Conservation (phyloP, 2,797 vertebrate species). For the Hydrocynus forskahlii region DNA sequence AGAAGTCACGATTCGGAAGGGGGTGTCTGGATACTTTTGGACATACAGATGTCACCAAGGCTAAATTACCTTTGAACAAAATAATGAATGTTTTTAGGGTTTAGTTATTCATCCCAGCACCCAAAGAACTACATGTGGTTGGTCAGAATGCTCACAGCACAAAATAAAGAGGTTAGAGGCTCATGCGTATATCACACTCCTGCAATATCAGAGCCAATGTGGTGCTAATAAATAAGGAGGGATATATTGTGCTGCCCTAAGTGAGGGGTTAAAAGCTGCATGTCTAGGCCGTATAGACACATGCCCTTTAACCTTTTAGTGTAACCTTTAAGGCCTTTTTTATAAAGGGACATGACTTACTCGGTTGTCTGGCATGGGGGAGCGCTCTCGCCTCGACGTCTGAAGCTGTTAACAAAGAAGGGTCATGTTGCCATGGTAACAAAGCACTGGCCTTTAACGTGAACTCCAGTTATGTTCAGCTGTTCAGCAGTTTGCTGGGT, state of each 20-base stretch:
- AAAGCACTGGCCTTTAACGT: neutral
- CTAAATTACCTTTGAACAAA: neutral
- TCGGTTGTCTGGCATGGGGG: conserved; percentile 61
- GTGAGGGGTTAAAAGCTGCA: neutral
- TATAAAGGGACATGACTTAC: conserved; percentile 50
- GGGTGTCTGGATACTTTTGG: neutral
- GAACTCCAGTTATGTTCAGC: neutral
- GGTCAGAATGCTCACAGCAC: neutral
- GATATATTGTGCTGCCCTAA: neutral
- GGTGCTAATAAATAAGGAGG: neutral
- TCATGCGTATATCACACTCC: neutral
- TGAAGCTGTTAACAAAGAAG: conserved; percentile 62
- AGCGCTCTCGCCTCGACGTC: conserved; percentile 64
- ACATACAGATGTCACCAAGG: neutral
- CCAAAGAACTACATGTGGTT: neutral
- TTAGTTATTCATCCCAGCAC: neutral
- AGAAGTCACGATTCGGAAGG: too few species aligned
- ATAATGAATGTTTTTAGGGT: neutral
- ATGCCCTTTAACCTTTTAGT: neutral
- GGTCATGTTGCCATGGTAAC: neutral
- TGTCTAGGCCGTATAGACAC: conserved; percentile 22
- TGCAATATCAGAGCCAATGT: neutral
- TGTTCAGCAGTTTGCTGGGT: neutral
- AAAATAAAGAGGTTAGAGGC: neutral
- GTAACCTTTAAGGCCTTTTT: neutral